Evolutionary conservation across 2,888 invertebrate species (phyloP).

Genomic region (Nomada fucata): DNA sequence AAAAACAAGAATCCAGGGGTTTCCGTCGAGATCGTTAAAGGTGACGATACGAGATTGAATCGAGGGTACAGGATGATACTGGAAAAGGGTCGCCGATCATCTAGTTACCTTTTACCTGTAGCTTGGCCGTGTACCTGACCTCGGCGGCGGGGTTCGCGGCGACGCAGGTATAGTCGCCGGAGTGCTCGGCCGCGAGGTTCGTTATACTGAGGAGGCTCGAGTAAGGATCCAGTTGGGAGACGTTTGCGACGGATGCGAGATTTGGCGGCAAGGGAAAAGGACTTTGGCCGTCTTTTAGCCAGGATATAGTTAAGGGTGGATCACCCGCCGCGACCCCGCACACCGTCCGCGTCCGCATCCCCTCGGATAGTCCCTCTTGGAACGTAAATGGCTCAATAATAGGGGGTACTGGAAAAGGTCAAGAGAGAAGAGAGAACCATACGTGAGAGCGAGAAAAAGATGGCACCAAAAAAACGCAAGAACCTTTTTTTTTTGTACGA

Average conservation of each 20-base stretch:
- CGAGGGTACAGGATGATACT: slow-evolving; percentile 37
- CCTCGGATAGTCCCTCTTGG: slow-evolving; percentile 92
- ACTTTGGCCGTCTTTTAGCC: slow-evolving; percentile 91
- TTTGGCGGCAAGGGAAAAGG: slow-evolving; percentile 87
- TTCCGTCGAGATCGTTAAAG: slow-evolving; percentile 53
- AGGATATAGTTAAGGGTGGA: slow-evolving; percentile 91
- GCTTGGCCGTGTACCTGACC: slow-evolving; percentile 91
- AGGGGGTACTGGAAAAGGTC: slow-evolving; percentile 90
- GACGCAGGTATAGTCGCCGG: slow-evolving; percentile 92
- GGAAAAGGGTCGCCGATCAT: slow-evolving; percentile 78
- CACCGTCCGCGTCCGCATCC: slow-evolving; percentile 92
- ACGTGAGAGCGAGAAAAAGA: slow-evolving; percentile 87
- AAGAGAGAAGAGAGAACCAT: slow-evolving; percentile 86
- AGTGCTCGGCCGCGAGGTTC: slow-evolving; percentile 90
- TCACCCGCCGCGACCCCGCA: slow-evolving; percentile 93
- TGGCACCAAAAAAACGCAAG: slow-evolving; percentile 83
- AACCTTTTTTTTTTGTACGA: slow-evolving; percentile 76
- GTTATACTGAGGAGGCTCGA: slow-evolving; percentile 92
- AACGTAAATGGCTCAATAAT: slow-evolving; percentile 94
- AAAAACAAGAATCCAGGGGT: neutral
- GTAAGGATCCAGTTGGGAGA: slow-evolving; percentile 90
- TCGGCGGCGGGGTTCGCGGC: slow-evolving; percentile 92
- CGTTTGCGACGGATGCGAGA: slow-evolving; percentile 87
- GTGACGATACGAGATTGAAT: slow-evolving; percentile 22
- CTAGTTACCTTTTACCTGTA: slow-evolving; percentile 92